Evolutionary conservation across 2,113 vertebrate genomes (phyloP), one percentile per base, ranked within the genome.

Genomic region (Hippocampus zosterae): DNA sequence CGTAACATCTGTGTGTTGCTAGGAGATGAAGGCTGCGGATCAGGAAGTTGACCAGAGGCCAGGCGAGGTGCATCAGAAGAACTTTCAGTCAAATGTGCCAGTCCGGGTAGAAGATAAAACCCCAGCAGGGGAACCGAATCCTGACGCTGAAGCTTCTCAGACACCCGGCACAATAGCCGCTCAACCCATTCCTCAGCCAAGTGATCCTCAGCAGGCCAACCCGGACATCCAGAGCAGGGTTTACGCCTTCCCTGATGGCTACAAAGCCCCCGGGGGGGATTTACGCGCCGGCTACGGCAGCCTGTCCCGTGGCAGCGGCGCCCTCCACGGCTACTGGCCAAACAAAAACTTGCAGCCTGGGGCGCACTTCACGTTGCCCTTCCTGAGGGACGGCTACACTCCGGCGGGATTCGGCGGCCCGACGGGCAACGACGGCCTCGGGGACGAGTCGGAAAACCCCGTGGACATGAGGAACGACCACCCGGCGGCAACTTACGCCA

Each of bases 301-400:
- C 65, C 73, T 91, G 44, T 87, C 90, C 50, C 85, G 90, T 46
- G 63, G 63, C 41, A 65, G 41, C 1, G 50, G 71, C 19, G 67
- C 73, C 55, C 77, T 86, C 48, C 91, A 90, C 27, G 67, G 87
- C 74, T 90, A 87, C 77, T 88, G 90, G 85, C 88, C 90, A 0
- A 41, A 80, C 66, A 88, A 91, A 70, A 91, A 76, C 80, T 91
- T 89, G 81, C 87, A 91, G 75, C 74, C 90, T 0, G 90, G 91
- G 68, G 87, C 83, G 69, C 91, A 92, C 86, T 91, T 86, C 87
- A 92, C 92, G 65, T 81, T 92, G 19, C 91, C 92, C 19, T 91
- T 92, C 63, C 90, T 91, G 82, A 80, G 91, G 52, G 92, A 92
- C 77, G 86, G 87, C 80, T 90, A 88, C 2, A 65, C 85, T 40